Conservation (phyloP, 2,888 invertebrate genomes). For the Tenthredo notha region DNA sequence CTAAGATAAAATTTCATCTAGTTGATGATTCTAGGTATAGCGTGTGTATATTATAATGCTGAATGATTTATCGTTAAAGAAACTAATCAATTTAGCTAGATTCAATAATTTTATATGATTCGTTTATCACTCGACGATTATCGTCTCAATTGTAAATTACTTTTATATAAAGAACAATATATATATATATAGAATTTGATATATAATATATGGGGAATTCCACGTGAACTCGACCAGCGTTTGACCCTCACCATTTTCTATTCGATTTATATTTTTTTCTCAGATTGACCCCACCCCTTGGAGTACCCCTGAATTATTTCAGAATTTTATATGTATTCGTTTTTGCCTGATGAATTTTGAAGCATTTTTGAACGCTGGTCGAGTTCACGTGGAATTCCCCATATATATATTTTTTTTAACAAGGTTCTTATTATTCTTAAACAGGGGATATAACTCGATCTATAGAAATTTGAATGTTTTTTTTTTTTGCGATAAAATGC, state of each 20-base stretch:
- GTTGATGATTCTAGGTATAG: constrained; percentile 4
- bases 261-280: too few relatives aligned
- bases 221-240: too few relatives aligned
- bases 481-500: not conserved
- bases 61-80: not conserved
- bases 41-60: not conserved
- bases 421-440: constrained; percentile 22
- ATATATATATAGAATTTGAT: not conserved
- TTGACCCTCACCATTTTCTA: too few relatives aligned
- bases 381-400: too few relatives aligned
- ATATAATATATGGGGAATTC: too few relatives aligned
- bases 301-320: too few relatives aligned
- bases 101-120: constrained; percentile 35
- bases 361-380: too few relatives aligned
- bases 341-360: too few relatives aligned
- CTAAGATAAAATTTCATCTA: constrained; percentile 30
- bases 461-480: not conserved
- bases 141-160: constrained; percentile 34
- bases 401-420: constrained; percentile 25
- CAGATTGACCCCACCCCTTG: too few relatives aligned
- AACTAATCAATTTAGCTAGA: not conserved
- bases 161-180: not conserved
- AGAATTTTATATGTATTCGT: too few relatives aligned
- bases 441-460: constrained; percentile 34
- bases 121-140: constrained; percentile 42